These are phyloP conservation scores for Marisa cornuarietis DNA, from an alignment of 1,140 invertebrate species.

Conservation along the genomic window DNA sequence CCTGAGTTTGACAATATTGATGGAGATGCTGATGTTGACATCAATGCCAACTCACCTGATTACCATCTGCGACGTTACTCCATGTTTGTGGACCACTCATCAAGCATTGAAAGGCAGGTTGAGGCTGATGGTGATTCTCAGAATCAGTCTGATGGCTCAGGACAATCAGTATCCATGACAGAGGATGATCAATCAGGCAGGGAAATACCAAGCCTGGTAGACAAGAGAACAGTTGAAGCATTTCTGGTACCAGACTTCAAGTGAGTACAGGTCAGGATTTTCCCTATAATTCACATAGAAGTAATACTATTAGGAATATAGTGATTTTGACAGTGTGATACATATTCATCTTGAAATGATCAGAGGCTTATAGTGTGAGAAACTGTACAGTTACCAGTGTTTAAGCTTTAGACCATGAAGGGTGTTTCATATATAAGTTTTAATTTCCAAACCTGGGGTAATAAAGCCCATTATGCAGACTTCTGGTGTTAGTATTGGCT, in stretches of 20 bases:
- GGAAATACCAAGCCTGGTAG: not conserved
- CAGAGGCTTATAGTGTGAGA: too few species aligned
- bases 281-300: not conserved
- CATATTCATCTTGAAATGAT: too few species aligned
- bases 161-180: constrained; percentile 18
- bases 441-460: too few species aligned
- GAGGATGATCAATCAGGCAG: constrained; percentile 14
- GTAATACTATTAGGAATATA: too few species aligned
- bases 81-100: constrained; percentile 16
- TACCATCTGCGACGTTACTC: constrained; percentile 1
- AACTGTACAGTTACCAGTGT: too few species aligned
- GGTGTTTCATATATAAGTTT: too few species aligned
- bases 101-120: not conserved
- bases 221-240: not conserved
- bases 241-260: constrained; percentile 9
- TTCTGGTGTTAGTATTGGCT: too few species aligned
- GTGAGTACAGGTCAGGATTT: constrained; percentile 11
- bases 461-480: too few species aligned
- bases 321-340: too few species aligned
- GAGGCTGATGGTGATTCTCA: not conserved
- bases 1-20: not conserved
- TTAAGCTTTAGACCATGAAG: too few species aligned
- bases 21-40: constrained; percentile 17
- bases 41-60: constrained; percentile 30
- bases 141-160: constrained; percentile 18